Percentiles rank a stretch among this genome's conserved stretches.
These are phyloP conservation scores for Karalla daura DNA, from an alignment of 2,797 vertebrate genomes.

Conservation along the genomic window DNA sequence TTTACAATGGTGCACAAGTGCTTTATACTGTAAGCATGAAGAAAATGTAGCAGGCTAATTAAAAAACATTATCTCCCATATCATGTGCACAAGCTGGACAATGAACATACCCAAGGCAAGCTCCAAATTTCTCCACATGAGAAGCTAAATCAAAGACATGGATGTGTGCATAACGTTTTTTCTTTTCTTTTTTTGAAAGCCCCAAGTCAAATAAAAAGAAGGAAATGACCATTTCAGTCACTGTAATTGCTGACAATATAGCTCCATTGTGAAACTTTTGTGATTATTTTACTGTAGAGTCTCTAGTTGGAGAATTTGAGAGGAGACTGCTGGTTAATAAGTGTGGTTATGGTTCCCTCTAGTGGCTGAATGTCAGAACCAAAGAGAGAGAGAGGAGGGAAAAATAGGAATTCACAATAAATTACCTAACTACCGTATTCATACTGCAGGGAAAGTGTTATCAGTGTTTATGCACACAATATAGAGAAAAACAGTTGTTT, in stretches of 20 bases:
- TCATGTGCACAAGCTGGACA: not conserved
- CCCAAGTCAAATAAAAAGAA: conserved; percentile 9
- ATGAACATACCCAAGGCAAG: not conserved
- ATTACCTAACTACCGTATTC: too few relatives aligned
- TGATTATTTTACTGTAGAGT: conserved; percentile 16
- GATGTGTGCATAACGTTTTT: conserved; percentile 1
- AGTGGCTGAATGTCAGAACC: conserved; percentile 29
- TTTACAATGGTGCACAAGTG: conserved; percentile 3
- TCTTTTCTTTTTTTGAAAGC: not conserved
- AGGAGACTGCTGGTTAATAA: not conserved
- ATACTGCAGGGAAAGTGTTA: too few relatives aligned
- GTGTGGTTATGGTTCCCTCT: conserved; percentile 70
- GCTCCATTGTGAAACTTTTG: conserved; percentile 37
- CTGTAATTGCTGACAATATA: conserved; percentile 29
- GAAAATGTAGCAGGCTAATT: conserved; percentile 2
- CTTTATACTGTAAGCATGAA: conserved; percentile 9
- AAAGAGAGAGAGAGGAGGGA: too few relatives aligned
- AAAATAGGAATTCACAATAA: too few relatives aligned
- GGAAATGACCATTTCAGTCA: conserved; percentile 27
- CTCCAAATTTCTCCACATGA: not conserved
- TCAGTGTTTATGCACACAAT: too few relatives aligned
- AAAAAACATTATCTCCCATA: not conserved
- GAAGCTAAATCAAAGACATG: conserved; percentile 24
- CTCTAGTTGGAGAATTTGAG: not conserved
- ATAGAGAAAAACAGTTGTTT: too few relatives aligned